Conservation (phyloP, 2,888 invertebrate species). For the Gryllus longicercus region DNA sequence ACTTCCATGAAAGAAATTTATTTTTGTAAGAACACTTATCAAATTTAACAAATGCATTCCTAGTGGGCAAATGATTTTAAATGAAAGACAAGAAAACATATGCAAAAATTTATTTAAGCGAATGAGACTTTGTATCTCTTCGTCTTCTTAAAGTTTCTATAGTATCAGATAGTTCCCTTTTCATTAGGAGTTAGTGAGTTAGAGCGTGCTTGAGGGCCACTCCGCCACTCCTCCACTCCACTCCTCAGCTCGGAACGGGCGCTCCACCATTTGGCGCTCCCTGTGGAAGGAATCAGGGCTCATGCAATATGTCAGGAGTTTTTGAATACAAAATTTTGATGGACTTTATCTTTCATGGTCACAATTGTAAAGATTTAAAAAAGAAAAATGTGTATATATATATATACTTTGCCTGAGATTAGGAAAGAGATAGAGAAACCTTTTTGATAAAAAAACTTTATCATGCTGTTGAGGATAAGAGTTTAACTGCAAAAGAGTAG, state of each 20-base stretch:
- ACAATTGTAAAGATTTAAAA: constrained; percentile 39
- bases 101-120: constrained; percentile 37
- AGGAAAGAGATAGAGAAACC: constrained; percentile 41
- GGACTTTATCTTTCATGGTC: constrained; percentile 40
- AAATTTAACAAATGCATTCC: constrained; percentile 41
- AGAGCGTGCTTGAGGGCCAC: constrained; percentile 28
- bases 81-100: constrained; percentile 38
- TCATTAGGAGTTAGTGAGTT: constrained; percentile 36
- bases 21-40: constrained; percentile 41
- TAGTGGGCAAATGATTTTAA: constrained; percentile 41
- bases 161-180: constrained; percentile 38
- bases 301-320: constrained; percentile 38
- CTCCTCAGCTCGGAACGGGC: not conserved
- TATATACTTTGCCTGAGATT: constrained; percentile 40
- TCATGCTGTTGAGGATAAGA: constrained; percentile 41
- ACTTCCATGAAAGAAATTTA: constrained; percentile 41
- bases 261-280: constrained; percentile 18
- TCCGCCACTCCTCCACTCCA: not conserved
- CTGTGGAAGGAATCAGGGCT: constrained; percentile 37
- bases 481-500: constrained; percentile 40
- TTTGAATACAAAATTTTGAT: constrained; percentile 40
- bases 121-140: constrained; percentile 39
- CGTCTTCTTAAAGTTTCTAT: constrained; percentile 38
- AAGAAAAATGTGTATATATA: constrained; percentile 39
- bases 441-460: constrained; percentile 40